Conservation (phyloP, 2,797 vertebrate species). For the Helostoma temminkii region DNA sequence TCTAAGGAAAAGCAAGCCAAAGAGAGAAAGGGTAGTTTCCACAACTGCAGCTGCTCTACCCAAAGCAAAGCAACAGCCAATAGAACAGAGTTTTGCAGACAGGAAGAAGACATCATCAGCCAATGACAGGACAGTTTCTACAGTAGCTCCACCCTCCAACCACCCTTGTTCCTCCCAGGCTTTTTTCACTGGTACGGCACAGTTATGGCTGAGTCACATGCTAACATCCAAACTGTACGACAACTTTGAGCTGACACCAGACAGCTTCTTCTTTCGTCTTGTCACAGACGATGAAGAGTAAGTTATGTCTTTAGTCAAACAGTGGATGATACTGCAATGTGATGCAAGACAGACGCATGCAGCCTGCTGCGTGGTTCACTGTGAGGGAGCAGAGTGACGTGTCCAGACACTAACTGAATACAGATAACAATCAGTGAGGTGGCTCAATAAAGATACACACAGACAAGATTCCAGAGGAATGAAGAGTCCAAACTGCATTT, state of each 20-base stretch:
- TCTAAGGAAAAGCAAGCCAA: constrained; percentile 44
- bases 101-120: constrained; percentile 60
- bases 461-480: neutral
- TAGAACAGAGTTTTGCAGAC: constrained; percentile 77
- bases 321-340: constrained; percentile 46
- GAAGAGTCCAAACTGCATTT: constrained; percentile 38
- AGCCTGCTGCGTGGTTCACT: constrained; percentile 42
- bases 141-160: constrained; percentile 68
- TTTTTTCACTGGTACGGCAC: constrained; percentile 73
- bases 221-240: constrained; percentile 72
- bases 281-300: constrained; percentile 24
- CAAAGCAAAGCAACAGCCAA: constrained; percentile 80
- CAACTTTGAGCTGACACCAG: constrained; percentile 46
- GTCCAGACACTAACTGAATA: constrained; percentile 67
- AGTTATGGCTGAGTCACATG: constrained; percentile 79
- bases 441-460: constrained; percentile 46
- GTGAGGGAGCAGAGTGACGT: constrained; percentile 52
- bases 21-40: constrained; percentile 76
- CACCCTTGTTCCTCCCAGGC: constrained; percentile 67
- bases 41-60: constrained; percentile 84
- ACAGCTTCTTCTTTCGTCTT: constrained; percentile 42
- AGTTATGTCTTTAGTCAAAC: constrained; percentile 31
- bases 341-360: constrained; percentile 54
- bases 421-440: constrained; percentile 67
- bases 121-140: constrained; percentile 80